Evolutionary conservation across 2,888 invertebrate genomes (phyloP).

Genomic region (Caenorhabditis auriculariae): DNA sequence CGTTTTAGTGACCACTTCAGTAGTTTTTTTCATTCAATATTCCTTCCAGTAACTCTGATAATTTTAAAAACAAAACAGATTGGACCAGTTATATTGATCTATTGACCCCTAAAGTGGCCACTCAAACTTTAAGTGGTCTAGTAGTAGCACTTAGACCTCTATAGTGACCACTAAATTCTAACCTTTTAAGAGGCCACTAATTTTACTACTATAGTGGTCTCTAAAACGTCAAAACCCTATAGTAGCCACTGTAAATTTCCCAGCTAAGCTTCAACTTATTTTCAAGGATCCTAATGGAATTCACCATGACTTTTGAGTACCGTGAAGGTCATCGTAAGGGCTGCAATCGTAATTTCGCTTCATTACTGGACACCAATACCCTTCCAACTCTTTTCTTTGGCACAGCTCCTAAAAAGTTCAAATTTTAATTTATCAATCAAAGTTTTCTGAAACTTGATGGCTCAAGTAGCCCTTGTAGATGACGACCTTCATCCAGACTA

Average conservation of each 20-base stretch:
- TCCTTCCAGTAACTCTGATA: not conserved
- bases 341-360: conserved; percentile 54
- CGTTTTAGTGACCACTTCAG: no score
- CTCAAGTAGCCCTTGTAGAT: conserved; percentile 59
- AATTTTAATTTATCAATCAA: not conserved
- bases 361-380: conserved; percentile 61
- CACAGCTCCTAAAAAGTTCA: conserved; percentile 50
- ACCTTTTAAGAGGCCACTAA: no score
- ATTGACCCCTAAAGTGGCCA: no score
- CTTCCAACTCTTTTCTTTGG: conserved; percentile 58
- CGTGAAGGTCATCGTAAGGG: conserved; percentile 48
- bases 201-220: no score
- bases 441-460: conserved; percentile 40
- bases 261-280: not conserved
- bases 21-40: no score
- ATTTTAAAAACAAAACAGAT: not conserved
- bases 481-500: conserved; percentile 61
- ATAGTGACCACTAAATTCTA: no score
- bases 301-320: conserved; percentile 60
- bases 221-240: no score
- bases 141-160: no score
- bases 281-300: not conserved
- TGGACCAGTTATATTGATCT: no score
- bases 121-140: no score
- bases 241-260: no score